Conservation (phyloP, 1,140 invertebrate species). For the Platorchestia sp. region DNA sequence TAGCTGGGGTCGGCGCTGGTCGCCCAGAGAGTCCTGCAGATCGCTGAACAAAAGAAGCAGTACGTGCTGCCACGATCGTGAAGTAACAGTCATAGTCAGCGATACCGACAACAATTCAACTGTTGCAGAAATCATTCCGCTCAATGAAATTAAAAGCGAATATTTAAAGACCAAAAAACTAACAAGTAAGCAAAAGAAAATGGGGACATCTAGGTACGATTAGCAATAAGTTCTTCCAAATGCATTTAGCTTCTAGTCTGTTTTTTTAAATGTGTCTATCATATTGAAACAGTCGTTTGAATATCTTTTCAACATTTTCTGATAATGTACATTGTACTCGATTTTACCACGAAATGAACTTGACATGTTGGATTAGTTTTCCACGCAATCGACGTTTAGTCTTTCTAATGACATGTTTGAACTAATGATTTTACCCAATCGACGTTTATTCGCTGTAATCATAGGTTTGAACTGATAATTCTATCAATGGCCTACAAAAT, state of each 20-base stretch:
- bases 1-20: neutral
- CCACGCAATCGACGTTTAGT: no score
- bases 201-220: conserved; percentile 14
- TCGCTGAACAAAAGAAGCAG: neutral
- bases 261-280: no score
- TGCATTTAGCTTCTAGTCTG: neutral
- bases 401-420: no score
- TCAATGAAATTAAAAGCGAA: conserved; percentile 32
- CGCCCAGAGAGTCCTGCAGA: neutral
- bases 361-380: no score
- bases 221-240: neutral
- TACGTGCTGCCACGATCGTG: neutral
- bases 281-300: no score
- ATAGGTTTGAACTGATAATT: no score
- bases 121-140: conserved; percentile 56
- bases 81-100: neutral
- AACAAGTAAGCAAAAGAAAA: conserved; percentile 20
- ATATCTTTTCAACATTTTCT: no score
- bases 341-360: no score
- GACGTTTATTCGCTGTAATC: no score
- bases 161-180: conserved; percentile 12
- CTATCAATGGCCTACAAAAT: no score
- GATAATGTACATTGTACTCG: no score
- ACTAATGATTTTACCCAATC: no score
- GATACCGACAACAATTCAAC: neutral